Base-by-base conservation (phyloP, 2,113 vertebrate species). In the Nicator chloris region DNA sequence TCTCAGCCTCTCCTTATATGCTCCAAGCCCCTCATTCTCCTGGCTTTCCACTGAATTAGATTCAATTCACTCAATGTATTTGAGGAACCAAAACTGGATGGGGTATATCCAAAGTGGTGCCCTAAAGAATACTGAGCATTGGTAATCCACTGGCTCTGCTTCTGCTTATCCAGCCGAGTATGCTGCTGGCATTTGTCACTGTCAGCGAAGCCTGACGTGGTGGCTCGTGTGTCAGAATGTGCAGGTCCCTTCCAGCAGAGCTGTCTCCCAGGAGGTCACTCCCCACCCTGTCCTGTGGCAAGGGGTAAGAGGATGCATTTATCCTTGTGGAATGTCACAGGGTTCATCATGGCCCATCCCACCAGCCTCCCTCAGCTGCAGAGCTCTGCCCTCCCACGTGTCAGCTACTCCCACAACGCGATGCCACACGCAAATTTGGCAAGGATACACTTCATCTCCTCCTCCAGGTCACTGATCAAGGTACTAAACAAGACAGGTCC, bases 381-480 rank as follows among this genome's bases (percentile, higher is more conserved):
- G 13, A 49, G 27, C 15, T 10, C 30, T 28, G 40, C n/a, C 49
- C 40, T 76, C 7, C 0, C 57, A 39, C 1, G 6, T 7, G 7
- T 18, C 56, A 71, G 0, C 35, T 50, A 10, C 31, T 51, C 23
- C 35, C 9, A 9, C n/a, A 37, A 5, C 0, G 2, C 35, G 61
- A 88, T 27, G 33, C 19, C 61, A 56, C 49, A 9, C 6, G 35
- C 19, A 88, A 28, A 37, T 61, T 30, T 49, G 24, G 53, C 20
- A 18, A 42, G 22, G 35, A 79, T 16, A 71, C 35, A 33, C 23
- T 64, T 64, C 16, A 35, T 26, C 30, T 79, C 44, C 40, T 90
- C 61, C 57, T 56, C 27, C 54, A 80, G 50, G 47, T 42, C 56
- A 87, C 4, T 44, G 37, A 72, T 51, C 45, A 40, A 64, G 22